phyloP scores from a whole-genome alignment of 1,140 invertebrate species.

The Chrysomallon squamiferum region DNA sequence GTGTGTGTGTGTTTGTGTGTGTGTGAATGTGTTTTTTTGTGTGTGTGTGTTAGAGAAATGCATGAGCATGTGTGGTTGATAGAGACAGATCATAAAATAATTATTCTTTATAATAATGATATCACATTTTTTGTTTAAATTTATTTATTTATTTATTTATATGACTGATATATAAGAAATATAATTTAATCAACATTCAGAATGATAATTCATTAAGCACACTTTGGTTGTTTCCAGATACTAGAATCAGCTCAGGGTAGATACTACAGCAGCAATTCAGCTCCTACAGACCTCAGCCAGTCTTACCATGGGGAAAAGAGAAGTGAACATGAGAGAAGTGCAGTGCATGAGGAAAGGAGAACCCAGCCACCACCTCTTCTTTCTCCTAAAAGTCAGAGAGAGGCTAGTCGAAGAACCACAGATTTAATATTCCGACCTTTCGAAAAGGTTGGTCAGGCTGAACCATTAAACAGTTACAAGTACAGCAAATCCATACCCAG shows the following conservation, averaged over 20 bases:
- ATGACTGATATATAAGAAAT: no score
- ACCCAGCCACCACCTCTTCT: slow-evolving; percentile 12
- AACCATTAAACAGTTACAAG: slow-evolving; percentile 8
- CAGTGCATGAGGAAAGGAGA: slow-evolving; percentile 8
- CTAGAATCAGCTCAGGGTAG: background rate
- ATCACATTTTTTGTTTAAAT: no score
- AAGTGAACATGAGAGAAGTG: background rate
- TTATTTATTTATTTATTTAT: no score
- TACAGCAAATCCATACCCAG: background rate
- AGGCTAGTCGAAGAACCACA: slow-evolving; percentile 6
- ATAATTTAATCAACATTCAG: no score
- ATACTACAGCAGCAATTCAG: background rate
- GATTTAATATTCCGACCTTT: slow-evolving; percentile 43
- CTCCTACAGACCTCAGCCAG: background rate
- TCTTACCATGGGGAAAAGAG: slow-evolving; percentile 2
- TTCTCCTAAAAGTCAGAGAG: slow-evolving; percentile 6
- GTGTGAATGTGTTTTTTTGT: no score
- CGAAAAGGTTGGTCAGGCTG: slow-evolving; percentile 27
- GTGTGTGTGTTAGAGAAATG: no score
- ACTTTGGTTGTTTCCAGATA: background rate
- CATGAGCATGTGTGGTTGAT: no score
- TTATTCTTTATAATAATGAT: no score
- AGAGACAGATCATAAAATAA: no score
- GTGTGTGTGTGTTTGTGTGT: no score
- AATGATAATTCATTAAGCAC: no score